These are phyloP conservation scores for Mycteria americana DNA, from an alignment of 2,797 vertebrate genomes.

Conservation along the genomic window DNA sequence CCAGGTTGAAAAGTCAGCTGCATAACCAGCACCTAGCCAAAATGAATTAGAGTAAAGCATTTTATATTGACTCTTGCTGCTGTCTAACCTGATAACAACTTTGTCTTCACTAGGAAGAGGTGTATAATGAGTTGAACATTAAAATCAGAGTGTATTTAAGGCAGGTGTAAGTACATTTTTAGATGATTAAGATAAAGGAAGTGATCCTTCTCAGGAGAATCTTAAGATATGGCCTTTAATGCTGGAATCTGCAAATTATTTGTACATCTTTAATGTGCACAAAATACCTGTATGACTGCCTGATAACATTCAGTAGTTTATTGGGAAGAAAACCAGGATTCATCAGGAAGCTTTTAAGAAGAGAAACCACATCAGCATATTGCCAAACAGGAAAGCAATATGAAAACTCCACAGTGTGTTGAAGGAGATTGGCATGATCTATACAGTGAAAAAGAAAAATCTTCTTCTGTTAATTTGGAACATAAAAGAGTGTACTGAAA, in stretches of 20 bases:
- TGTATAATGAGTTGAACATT: neutral
- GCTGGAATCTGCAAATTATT: neutral
- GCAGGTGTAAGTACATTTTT: neutral
- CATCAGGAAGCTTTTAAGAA: constrained; percentile 48
- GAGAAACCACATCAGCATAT: constrained; percentile 31
- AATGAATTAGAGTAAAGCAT: neutral
- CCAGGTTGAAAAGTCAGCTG: neutral
- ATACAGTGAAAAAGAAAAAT: neutral
- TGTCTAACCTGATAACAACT: neutral
- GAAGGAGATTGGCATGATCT: constrained; percentile 41
- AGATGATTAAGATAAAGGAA: neutral
- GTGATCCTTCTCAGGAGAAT: neutral
- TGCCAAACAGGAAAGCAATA: constrained; percentile 25
- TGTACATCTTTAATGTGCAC: neutral
- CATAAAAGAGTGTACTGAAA: neutral
- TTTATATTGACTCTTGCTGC: neutral
- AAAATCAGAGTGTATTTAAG: neutral
- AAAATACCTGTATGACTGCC: constrained; percentile 29
- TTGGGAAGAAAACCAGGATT: constrained; percentile 31
- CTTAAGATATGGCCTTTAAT: neutral
- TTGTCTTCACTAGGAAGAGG: neutral
- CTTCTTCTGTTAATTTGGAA: neutral
- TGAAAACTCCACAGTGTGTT: neutral
- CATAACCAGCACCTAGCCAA: neutral
- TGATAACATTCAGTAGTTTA: constrained; percentile 29